Conservation (phyloP, 2,888 invertebrate genomes). For the Chrysina gloriosa region DNA sequence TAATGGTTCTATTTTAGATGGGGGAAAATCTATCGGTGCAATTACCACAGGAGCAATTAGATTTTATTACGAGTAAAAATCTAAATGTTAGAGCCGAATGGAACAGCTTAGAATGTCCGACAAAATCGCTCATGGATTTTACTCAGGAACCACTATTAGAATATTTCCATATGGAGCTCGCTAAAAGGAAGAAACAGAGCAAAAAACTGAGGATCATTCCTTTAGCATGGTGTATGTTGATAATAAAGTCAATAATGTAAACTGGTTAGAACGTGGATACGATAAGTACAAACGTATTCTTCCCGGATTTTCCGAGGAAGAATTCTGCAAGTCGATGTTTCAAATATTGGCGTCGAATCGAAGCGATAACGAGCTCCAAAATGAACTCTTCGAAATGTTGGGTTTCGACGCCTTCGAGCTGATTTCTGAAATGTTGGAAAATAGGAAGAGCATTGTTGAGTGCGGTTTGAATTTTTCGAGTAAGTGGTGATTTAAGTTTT, state of each 20-base stretch:
- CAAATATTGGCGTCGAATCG: slow-evolving; percentile 68
- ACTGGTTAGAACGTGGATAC: slow-evolving; percentile 44
- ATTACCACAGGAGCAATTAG: slow-evolving; percentile 46
- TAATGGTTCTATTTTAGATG: slow-evolving; percentile 43
- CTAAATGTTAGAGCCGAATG: slow-evolving; percentile 29
- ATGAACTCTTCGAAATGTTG: slow-evolving; percentile 87
- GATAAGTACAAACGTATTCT: slow-evolving; percentile 41
- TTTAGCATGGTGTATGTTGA: slow-evolving; percentile 41
- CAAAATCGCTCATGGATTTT: slow-evolving; percentile 9
- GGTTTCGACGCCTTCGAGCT: slow-evolving; percentile 78
- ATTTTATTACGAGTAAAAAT: slow-evolving; percentile 43
- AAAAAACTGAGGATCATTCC: no score
- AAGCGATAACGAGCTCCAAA: slow-evolving; percentile 73
- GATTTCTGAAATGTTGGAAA: slow-evolving; percentile 59
- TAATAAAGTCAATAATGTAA: slow-evolving; percentile 16
- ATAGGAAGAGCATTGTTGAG: slow-evolving; percentile 51
- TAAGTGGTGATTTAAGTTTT: slow-evolving; percentile 34
- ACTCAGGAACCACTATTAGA: slow-evolving; percentile 20
- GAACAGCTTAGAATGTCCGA: slow-evolving; percentile 34
- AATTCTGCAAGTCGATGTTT: slow-evolving; percentile 71
- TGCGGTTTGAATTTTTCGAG: slow-evolving; percentile 36
- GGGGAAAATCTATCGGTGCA: slow-evolving; percentile 45
- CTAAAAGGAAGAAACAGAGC: slow-evolving; percentile 31
- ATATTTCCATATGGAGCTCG: slow-evolving; percentile 39
- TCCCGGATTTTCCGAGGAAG: slow-evolving; percentile 68